Conservation (phyloP, 1,140 invertebrate species). For the Mycetomoellerius zeteki region DNA sequence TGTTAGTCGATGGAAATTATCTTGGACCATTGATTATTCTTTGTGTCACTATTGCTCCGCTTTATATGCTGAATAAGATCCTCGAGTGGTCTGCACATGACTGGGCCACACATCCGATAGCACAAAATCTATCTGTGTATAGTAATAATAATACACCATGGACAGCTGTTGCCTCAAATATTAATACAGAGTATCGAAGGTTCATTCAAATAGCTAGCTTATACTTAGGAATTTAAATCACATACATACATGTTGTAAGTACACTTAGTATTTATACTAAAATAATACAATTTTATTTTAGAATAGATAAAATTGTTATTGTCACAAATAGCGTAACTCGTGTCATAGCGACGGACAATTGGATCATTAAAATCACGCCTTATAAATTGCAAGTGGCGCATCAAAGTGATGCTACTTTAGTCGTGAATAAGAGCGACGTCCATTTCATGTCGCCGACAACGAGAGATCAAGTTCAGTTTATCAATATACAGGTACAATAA, state of each 20-base stretch:
- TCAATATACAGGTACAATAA: constrained; percentile 91
- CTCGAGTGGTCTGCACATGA: constrained; percentile 90
- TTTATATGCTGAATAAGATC: constrained; percentile 85
- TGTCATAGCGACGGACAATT: constrained; percentile 94
- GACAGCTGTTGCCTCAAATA: constrained; percentile 90
- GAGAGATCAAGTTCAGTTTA: constrained; percentile 91
- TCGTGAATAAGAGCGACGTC: constrained; percentile 92
- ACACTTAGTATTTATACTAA: constrained; percentile 21
- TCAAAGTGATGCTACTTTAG: constrained; percentile 92
- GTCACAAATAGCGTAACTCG: constrained; percentile 90
- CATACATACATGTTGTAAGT: not conserved
- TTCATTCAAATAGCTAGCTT: constrained; percentile 76
- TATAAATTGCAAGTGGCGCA: constrained; percentile 92
- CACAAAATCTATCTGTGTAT: constrained; percentile 89
- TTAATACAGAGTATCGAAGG: constrained; percentile 93
- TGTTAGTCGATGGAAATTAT: constrained; percentile 80
- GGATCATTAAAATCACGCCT: constrained; percentile 95
- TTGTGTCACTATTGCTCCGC: constrained; percentile 82
- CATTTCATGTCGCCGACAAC: constrained; percentile 90
- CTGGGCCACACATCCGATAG: constrained; percentile 92
- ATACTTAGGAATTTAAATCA: not conserved
- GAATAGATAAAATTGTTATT: constrained; percentile 92
- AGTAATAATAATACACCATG: constrained; percentile 89
- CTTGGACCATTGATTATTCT: constrained; percentile 83
- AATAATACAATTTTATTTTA: constrained; percentile 82